Evolutionary conservation across 2,113 vertebrate genomes (phyloP).

Genomic region (Lota lota): DNA sequence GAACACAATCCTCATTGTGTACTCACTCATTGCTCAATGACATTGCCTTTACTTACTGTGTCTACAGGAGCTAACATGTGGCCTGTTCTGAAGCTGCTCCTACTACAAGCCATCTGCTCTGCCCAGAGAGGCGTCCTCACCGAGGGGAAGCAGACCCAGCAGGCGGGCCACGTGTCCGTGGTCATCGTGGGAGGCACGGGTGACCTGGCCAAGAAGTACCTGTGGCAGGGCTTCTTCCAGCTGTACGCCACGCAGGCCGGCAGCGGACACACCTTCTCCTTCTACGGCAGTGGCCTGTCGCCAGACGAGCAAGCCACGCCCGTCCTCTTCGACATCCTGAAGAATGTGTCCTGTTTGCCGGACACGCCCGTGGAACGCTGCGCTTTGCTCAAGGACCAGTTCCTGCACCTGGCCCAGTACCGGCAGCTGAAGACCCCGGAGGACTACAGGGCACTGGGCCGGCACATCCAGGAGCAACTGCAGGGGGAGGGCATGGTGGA

Average conservation of each 20-base stretch:
- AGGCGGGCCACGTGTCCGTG: conserved; percentile 83
- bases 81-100: conserved; percentile 38
- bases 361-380: conserved; percentile 71
- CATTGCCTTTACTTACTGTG: conserved; percentile 12
- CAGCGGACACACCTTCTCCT: conserved; percentile 83
- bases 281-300: conserved; percentile 80
- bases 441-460: conserved; percentile 78
- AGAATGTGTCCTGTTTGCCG: conserved; percentile 75
- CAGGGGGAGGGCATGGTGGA: conserved; percentile 78
- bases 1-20: not conserved
- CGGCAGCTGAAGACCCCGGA: conserved; percentile 75
- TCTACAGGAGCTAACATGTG: conserved; percentile 53
- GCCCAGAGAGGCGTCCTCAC: conserved; percentile 42
- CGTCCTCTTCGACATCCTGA: conserved; percentile 80
- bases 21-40: not conserved
- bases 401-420: conserved; percentile 83
- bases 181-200: conserved; percentile 89
- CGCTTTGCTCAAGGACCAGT: conserved; percentile 83
- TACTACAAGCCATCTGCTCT: conserved; percentile 66
- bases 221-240: conserved; percentile 94
- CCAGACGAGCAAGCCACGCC: conserved; percentile 65
- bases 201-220: conserved; percentile 90
- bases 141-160: conserved; percentile 39
- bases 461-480: conserved; percentile 71
- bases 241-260: conserved; percentile 81